phyloP scores from a whole-genome alignment of 2,113 vertebrate genomes.

The Ia io region DNA sequence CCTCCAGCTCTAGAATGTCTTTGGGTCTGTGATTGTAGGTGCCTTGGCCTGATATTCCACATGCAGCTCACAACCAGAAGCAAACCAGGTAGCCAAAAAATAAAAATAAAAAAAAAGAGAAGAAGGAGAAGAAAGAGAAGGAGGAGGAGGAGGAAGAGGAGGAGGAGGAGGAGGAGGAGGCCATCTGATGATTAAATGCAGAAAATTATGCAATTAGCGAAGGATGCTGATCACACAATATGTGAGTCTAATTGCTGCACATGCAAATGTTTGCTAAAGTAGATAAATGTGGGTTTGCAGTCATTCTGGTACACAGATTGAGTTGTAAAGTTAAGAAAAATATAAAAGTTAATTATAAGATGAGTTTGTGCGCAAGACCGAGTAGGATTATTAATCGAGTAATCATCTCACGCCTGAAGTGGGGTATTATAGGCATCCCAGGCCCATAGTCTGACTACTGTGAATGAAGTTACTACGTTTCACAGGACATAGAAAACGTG shows the following conservation, averaged over 20 bases:
- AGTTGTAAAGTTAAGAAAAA: constrained; percentile 40
- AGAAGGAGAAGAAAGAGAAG: background rate
- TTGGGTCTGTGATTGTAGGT: background rate
- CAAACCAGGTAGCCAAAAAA: background rate
- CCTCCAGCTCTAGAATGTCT: background rate
- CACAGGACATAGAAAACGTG: background rate
- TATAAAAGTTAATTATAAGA: constrained; percentile 49
- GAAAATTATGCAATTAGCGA: constrained; percentile 67
- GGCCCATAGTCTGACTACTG: background rate
- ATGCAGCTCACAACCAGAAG: background rate
- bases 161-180: background rate
- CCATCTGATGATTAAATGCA: constrained; percentile 47
- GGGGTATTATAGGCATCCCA: background rate
- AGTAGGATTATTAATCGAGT: constrained; percentile 11
- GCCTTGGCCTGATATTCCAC: background rate
- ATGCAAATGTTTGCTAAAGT: constrained; percentile 50
- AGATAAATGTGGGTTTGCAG: constrained; percentile 63
- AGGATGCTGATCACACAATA: background rate
- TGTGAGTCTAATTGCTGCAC: constrained; percentile 44
- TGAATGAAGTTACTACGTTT: background rate
- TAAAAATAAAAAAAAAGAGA: background rate
- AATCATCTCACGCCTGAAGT: background rate
- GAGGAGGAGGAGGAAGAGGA: background rate
- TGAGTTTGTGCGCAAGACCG: background rate
- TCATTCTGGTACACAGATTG: constrained; percentile 25